Percentiles rank a stretch among this genome's conserved stretches.
phyloP scores from a whole-genome alignment of 1,140 invertebrate genomes.

The Cotesia vestalis region DNA sequence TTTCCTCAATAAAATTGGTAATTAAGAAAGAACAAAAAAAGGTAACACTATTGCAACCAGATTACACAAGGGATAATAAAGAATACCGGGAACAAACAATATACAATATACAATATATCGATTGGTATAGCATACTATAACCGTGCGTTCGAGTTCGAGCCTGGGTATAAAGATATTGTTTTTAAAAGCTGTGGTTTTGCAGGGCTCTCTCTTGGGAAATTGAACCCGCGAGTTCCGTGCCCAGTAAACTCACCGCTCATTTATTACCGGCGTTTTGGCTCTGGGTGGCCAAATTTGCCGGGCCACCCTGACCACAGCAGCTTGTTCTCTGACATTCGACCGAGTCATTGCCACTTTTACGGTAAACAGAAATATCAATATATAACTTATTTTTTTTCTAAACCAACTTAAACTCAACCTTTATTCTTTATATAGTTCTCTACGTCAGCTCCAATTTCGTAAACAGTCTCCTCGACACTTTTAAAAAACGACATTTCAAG shows the following conservation, averaged over 20 bases:
- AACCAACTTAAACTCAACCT: neutral
- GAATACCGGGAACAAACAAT: neutral
- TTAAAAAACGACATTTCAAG: too few species aligned
- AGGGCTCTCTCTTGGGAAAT: constrained; percentile 59
- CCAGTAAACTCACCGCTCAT: constrained; percentile 59
- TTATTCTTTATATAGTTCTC: too few species aligned
- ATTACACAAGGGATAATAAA: constrained; percentile 4
- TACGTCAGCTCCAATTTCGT: too few species aligned
- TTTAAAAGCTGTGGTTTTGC: constrained; percentile 62
- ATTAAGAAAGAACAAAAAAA: too few species aligned
- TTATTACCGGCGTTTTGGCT: constrained; percentile 61
- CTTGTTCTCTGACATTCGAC: constrained; percentile 27
- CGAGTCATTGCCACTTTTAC: constrained; percentile 37
- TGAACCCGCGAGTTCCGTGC: constrained; percentile 53
- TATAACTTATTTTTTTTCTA: constrained; percentile 8
- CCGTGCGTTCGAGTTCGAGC: constrained; percentile 16
- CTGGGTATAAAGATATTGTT: constrained; percentile 58
- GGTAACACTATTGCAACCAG: neutral
- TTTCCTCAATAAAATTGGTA: too few species aligned
- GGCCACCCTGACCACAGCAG: constrained; percentile 45
- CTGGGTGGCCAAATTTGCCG: constrained; percentile 61
- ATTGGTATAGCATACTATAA: neutral
- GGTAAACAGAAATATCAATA: constrained; percentile 9
- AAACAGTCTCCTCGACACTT: too few species aligned
- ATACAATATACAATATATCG: neutral